phyloP scores from a whole-genome alignment of 2,113 vertebrate species.

The Megalops atlanticus region DNA sequence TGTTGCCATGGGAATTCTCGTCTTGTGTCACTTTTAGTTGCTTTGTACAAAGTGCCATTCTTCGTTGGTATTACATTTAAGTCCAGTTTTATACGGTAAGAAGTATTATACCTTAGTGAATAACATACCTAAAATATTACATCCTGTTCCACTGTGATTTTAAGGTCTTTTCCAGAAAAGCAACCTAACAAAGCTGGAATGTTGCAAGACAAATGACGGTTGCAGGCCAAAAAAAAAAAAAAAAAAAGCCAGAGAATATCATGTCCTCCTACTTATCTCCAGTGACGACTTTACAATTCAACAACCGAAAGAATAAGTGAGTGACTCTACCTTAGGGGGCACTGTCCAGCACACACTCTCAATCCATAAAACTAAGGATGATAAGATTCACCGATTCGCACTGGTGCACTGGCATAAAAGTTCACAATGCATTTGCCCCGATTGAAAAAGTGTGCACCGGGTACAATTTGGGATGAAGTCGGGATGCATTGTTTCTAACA shows the following conservation, averaged over 20 bases:
- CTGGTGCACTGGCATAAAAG: too few relatives aligned
- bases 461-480: too few relatives aligned
- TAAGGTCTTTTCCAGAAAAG: too few relatives aligned
- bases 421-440: too few relatives aligned
- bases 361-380: not conserved
- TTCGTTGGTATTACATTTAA: slow-evolving; percentile 57
- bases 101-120: not conserved
- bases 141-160: not conserved
- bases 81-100: slow-evolving; percentile 57
- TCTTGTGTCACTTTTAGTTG: slow-evolving; percentile 40
- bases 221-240: not conserved
- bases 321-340: not conserved
- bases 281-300: too few relatives aligned
- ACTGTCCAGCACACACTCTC: not conserved
- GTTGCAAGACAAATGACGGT: not conserved
- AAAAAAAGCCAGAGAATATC: too few relatives aligned
- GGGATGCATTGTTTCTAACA: too few relatives aligned
- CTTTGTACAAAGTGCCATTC: slow-evolving; percentile 71
- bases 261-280: too few relatives aligned
- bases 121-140: not conserved
- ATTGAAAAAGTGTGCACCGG: too few relatives aligned
- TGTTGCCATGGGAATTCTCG: slow-evolving; percentile 66
- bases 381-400: too few relatives aligned
- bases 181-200: not conserved
- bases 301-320: not conserved